Evolutionary conservation across 2,113 vertebrate species (phyloP), one percentile per base, ranked within the genome.

Genomic region (Glaucidium brasilianum): DNA sequence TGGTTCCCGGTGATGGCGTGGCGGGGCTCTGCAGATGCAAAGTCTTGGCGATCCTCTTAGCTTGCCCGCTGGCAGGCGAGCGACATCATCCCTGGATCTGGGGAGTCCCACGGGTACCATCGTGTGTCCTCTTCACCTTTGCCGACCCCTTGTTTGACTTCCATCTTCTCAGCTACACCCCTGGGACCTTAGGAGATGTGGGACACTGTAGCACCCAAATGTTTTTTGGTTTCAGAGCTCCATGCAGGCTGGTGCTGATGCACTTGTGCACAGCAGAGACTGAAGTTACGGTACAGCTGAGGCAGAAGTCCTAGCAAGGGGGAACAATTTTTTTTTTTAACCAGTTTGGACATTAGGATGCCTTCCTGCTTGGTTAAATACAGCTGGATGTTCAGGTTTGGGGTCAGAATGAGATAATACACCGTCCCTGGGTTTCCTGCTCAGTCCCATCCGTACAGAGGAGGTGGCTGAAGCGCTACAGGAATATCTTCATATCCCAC

Each of bases 141-240:
- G 27, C 4, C 16, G 9, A 0, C 37, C 43, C 58, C 34, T 25
- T 0, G 0, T 16, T 7, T 7, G 25, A 2, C 4, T n/a, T 52
- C 43, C 19, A 4, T 4, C 0, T 7, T 6, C 41, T 3, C 34
- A 5, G 41, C 3, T 15, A 8, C 37, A 20, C 14, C 63, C 35
- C 23, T 15, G 85, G n/a, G 8, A 81, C 20, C 8, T 9, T 1
- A 4, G 7, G 55, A 1, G 5, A 5, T 10, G 30, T 10, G 27
- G 35, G 66, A 37, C 11, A 2, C 26, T 3, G 10, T 4, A 12
- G 41, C 12, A 43, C 45, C 39, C 17, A 14, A 25, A 26, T 1
- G 17, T 27, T 25, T 30, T 5, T 47, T 45, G 45, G 11, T 14
- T 25, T 23, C 59, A 18, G 18, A 63, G 41, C 55, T 26, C 27